Conservation (phyloP, 2,888 invertebrate genomes). For the Conus canariensis region DNA sequence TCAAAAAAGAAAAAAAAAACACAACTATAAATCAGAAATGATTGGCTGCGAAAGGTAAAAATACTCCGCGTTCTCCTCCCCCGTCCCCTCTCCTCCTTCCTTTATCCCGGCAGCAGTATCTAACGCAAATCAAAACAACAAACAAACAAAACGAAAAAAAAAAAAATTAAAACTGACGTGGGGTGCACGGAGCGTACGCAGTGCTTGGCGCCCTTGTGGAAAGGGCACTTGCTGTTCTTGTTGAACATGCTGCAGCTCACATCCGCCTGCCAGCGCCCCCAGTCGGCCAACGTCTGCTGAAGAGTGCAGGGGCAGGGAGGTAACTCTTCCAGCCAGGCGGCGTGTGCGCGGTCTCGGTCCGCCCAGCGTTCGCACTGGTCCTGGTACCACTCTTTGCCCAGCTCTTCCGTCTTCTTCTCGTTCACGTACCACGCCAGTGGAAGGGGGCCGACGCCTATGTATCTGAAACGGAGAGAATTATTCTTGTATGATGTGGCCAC, state of each 20-base stretch:
- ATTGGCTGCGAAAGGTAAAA: too few relatives aligned
- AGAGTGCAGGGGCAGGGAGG: constrained; percentile 91
- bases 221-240: constrained; percentile 80
- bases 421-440: constrained; percentile 72
- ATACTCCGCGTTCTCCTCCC: too few relatives aligned
- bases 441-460: constrained; percentile 56
- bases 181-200: constrained; percentile 95
- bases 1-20: too few relatives aligned
- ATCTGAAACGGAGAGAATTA: constrained; percentile 52
- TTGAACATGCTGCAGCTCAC: constrained; percentile 81
- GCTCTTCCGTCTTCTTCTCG: constrained; percentile 49
- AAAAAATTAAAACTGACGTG: constrained; percentile 84
- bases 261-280: constrained; percentile 91
- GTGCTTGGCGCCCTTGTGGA: constrained; percentile 93
- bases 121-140: too few relatives aligned
- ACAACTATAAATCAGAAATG: too few relatives aligned
- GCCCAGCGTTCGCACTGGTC: constrained; percentile 94
- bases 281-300: constrained; percentile 93
- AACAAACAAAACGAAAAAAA: not conserved
- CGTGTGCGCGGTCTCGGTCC: constrained; percentile 91
- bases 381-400: constrained; percentile 90
- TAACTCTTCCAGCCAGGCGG: constrained; percentile 84
- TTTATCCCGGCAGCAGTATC: too few relatives aligned
- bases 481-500: too few relatives aligned
- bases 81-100: too few relatives aligned